Percentiles rank a stretch among this genome's conserved stretches.
These are phyloP conservation scores for Cynocephalus volans DNA, from an alignment of 2,113 vertebrate species.

Conservation along the genomic window DNA sequence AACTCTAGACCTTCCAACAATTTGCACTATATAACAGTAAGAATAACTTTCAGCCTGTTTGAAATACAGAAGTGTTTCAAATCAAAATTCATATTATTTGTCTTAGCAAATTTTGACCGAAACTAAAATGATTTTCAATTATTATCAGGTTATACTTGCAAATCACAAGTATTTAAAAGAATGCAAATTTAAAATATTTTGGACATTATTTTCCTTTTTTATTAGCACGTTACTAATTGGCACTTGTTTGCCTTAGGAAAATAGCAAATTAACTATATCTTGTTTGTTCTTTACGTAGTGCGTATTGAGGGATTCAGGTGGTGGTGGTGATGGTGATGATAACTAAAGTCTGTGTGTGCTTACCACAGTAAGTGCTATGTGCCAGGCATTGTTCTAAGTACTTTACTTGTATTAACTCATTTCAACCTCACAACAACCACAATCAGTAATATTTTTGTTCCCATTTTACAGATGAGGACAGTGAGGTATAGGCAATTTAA, in stretches of 20 bases:
- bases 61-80: slow-evolving; percentile 24
- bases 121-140: slow-evolving; percentile 53
- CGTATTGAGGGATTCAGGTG: neutral
- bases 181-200: neutral
- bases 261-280: neutral
- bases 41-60: neutral
- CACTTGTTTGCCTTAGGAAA: neutral
- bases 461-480: slow-evolving; percentile 21
- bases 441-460: neutral
- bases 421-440: neutral
- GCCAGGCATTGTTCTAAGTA: neutral
- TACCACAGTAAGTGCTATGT: neutral
- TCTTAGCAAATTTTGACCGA: slow-evolving; percentile 1
- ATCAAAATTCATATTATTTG: neutral
- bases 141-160: slow-evolving; percentile 1
- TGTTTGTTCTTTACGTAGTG: neutral
- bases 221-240: neutral
- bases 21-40: neutral
- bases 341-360: neutral
- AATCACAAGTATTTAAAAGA: slow-evolving; percentile 57
- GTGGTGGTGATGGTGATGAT: neutral
- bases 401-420: neutral
- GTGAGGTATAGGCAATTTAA: neutral
- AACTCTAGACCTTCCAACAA: neutral
- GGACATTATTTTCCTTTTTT: neutral